Conservation (phyloP, 2,888 invertebrate genomes). For the Griposia aprilina region DNA sequence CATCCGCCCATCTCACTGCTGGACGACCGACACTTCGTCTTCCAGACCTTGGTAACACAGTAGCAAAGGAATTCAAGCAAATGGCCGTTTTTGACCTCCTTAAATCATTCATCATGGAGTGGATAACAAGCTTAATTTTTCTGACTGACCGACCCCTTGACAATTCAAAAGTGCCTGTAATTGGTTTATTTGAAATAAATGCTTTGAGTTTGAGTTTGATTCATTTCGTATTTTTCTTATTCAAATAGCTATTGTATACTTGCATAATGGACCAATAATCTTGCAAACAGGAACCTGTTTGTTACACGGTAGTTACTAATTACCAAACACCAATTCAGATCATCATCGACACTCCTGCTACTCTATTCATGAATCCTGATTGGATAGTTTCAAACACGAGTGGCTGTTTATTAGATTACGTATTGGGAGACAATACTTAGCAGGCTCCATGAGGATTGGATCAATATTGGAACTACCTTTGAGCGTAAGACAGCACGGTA, state of each 20-base stretch:
- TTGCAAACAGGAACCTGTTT: not conserved
- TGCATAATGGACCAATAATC: not conserved
- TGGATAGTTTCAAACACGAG: conserved; percentile 10
- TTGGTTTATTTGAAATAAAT: too few relatives aligned
- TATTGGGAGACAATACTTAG: conserved; percentile 2
- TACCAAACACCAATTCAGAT: not conserved
- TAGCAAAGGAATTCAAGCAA: not conserved
- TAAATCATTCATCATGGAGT: too few relatives aligned
- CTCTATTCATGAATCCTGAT: conserved; percentile 22
- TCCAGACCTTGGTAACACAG: too few relatives aligned
- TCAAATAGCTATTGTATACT: not conserved
- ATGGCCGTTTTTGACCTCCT: too few relatives aligned
- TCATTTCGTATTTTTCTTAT: not conserved
- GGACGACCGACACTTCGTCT: too few relatives aligned
- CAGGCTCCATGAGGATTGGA: not conserved
- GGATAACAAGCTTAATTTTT: too few relatives aligned
- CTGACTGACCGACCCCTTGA: too few relatives aligned
- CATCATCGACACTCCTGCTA: not conserved
- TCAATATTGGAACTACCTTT: conserved; percentile 10
- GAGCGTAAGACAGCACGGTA: not conserved
- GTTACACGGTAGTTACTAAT: not conserved
- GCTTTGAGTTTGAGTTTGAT: too few relatives aligned
- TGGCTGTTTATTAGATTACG: conserved; percentile 26
- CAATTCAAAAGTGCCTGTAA: too few relatives aligned
- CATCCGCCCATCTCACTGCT: too few relatives aligned